Conservation (phyloP, 2,888 invertebrate species). For the Steinernema carpocapsae region DNA sequence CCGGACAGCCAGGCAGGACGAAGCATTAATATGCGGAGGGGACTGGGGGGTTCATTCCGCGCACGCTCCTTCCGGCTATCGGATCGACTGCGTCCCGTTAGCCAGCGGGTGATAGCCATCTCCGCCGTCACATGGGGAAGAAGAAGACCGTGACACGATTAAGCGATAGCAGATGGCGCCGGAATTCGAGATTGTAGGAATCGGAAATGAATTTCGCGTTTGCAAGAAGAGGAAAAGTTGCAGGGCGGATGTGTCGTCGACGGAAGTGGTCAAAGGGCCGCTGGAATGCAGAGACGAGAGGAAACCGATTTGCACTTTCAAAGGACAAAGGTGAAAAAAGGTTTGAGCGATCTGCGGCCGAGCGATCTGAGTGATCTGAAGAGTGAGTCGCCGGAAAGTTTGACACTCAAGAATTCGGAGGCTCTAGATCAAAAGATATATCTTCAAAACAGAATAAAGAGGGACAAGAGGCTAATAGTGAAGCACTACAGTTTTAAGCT, state of each 20-base stretch:
- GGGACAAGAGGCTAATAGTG: too few species aligned
- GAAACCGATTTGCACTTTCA: too few species aligned
- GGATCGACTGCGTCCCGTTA: neutral
- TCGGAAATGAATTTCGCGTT: constrained; percentile 27
- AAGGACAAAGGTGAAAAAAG: too few species aligned
- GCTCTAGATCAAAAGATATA: too few species aligned
- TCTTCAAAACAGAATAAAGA: too few species aligned
- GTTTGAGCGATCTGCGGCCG: too few species aligned
- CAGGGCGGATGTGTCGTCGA: neutral
- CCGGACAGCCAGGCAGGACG: neutral
- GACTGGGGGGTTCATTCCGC: too few species aligned
- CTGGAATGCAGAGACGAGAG: neutral
- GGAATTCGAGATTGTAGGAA: constrained; percentile 21
- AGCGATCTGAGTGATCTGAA: too few species aligned
- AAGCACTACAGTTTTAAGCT: too few species aligned
- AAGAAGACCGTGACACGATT: too few species aligned
- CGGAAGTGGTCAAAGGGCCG: neutral
- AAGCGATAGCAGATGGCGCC: constrained; percentile 20
- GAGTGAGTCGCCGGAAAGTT: too few species aligned
- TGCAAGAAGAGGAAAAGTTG: neutral
- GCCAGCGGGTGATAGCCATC: constrained; percentile 1
- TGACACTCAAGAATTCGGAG: too few species aligned
- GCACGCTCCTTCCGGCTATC: neutral
- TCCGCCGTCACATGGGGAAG: neutral
- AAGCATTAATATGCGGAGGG: constrained; percentile 26